Base-by-base conservation (phyloP, 2,113 vertebrate species). In the Pandion haliaetus region DNA sequence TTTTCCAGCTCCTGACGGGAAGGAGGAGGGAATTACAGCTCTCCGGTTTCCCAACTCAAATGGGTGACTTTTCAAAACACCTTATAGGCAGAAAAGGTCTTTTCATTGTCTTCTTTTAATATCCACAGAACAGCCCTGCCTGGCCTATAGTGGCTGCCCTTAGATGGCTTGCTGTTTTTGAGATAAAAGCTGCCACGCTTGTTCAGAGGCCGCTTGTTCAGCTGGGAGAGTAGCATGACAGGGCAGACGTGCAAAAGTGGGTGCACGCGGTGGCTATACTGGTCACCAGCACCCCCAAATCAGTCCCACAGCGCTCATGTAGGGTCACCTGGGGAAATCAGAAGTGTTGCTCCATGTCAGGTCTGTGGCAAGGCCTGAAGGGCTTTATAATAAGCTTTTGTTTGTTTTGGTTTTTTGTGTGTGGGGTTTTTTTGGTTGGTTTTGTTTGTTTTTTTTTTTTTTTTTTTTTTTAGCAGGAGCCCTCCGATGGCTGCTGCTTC, bases 281-380 rank as follows among this genome's bases (percentile, higher is more conserved):
- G 47, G 66, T 82, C 92, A 79, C 57, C 40, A 8, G 54, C 59
- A 9, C n/a, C 58, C 50, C 61, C 58, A 50, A 0, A 52, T 18
- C 18, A 2, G 26, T 20, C 38, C 54, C 67, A 6, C 42, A 7
- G 0, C 0, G 0, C 44, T 59, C 21, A 19, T 1, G 0, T 6
- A 8, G 52, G 24, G 23, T 72, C 24, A 17, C 17, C 42, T 52
- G 84, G 42, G 72, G 20, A n/a, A 65, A 7, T 17, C 5, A 54
- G 44, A 88, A 34, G 7, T 38, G 44, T 45, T 31, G 31, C 36
- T 71, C 65, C 8, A 1, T 80, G 55, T 63, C 79, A 67, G 61
- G 63, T 85, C 77, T 55, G 17, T 59, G 78, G 55, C 49, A 34
- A 67, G 65, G n/a, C n/a, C 45, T 4, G 26, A 50, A 62, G 32